Evolutionary conservation across 2,113 vertebrate species (phyloP).

Genomic region (Quiscalus mexicanus): DNA sequence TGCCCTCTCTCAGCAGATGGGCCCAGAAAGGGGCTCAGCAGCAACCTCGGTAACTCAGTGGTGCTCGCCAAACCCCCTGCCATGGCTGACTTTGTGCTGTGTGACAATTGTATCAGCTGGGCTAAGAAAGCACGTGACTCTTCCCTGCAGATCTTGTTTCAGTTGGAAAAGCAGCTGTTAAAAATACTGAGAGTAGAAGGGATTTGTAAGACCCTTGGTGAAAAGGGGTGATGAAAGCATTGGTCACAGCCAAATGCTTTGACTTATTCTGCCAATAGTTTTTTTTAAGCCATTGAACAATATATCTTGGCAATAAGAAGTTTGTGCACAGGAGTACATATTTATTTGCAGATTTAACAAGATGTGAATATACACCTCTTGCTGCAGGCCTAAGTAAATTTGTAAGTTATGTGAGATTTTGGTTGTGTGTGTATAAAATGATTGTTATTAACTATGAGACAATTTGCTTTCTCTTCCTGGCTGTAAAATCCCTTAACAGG

Average conservation of each 20-base stretch:
- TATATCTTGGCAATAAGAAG: not conserved
- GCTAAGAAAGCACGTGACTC: not conserved
- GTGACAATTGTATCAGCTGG: not conserved
- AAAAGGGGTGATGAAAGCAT: too few relatives aligned
- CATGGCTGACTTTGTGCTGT: not conserved
- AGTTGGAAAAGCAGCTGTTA: not conserved
- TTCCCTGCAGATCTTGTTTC: not conserved
- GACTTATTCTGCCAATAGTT: not conserved
- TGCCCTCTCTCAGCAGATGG: not conserved
- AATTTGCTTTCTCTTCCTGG: slow-evolving; percentile 4
- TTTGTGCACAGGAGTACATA: not conserved
- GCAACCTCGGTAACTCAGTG: not conserved
- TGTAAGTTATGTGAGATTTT: not conserved
- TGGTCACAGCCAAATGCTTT: not conserved
- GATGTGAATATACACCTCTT: not conserved
- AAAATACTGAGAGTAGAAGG: not conserved
- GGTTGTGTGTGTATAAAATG: not conserved
- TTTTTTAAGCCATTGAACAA: not conserved
- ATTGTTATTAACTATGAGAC: not conserved
- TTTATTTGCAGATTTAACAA: slow-evolving; percentile 2
- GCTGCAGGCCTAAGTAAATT: not conserved
- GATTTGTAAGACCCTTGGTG: not conserved
- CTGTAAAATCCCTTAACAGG: not conserved
- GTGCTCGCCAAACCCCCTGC: not conserved
- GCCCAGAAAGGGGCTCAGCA: not conserved